Evolutionary conservation across 2,113 vertebrate species (phyloP).

Genomic region (Pogona vitticeps): DNA sequence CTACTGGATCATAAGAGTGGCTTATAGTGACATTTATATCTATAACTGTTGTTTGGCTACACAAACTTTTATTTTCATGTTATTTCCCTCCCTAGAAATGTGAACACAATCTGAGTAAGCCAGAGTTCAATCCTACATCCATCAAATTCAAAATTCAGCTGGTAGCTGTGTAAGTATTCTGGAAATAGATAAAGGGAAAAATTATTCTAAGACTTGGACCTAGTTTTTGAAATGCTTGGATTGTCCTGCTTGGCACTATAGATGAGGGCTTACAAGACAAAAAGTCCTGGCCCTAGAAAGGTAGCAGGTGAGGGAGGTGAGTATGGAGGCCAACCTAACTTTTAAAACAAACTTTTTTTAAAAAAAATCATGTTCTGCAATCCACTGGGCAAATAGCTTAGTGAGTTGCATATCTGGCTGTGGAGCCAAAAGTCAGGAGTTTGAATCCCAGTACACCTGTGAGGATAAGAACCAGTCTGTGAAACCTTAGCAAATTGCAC

Average conservation of each 20-base stretch:
- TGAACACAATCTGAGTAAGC: constrained; percentile 99
- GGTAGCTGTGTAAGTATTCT: constrained; percentile 94
- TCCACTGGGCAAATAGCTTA: no score
- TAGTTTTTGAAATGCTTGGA: background rate
- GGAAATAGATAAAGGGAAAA: accelerated
- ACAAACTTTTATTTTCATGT: constrained; percentile 1
- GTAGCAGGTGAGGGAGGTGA: background rate
- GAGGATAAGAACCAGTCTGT: no score
- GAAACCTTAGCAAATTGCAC: no score
- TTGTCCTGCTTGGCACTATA: background rate
- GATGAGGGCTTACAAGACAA: background rate
- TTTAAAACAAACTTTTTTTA: no score
- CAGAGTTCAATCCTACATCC: constrained; percentile 98
- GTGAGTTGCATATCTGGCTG: no score
- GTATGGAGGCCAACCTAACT: background rate
- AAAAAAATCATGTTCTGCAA: background rate
- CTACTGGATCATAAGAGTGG: accelerated
- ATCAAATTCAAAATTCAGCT: constrained; percentile 99
- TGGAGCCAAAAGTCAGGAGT: no score
- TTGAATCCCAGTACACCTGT: no score
- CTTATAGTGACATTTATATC: background rate
- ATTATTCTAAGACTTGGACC: background rate
- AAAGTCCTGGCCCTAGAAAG: background rate
- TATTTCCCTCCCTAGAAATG: constrained; percentile 85
- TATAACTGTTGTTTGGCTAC: background rate